phyloP scores from a whole-genome alignment of 2,113 vertebrate genomes.

The Lichenostomus cassidix region DNA sequence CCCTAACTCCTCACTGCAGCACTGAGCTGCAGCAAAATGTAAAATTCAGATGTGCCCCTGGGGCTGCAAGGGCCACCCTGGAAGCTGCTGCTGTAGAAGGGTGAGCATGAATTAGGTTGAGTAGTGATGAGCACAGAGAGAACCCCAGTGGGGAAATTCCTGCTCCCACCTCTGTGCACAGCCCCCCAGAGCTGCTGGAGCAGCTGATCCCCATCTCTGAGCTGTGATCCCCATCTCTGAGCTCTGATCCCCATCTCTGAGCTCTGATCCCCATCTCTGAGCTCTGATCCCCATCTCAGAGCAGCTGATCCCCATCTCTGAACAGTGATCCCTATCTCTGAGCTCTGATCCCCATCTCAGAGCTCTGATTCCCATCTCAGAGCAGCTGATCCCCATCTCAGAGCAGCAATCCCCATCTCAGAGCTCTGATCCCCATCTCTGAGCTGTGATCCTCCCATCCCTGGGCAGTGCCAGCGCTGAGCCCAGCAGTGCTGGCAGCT shows the following conservation, averaged over 20 bases:
- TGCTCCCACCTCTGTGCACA: not conserved
- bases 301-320: not conserved
- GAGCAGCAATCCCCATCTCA: not conserved
- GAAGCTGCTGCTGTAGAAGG: not conserved
- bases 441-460: not conserved
- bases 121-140: not conserved
- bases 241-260: not conserved
- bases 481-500: not conserved
- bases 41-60: rapidly evolving
- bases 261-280: not conserved
- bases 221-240: too few species aligned
- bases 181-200: not conserved
- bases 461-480: not conserved
- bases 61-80: rapidly evolving
- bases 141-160: not conserved
- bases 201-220: too few species aligned
- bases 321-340: not conserved
- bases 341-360: not conserved
- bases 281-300: not conserved
- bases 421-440: not conserved
- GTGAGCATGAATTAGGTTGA: rapidly evolving
- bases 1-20: not conserved
- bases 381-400: not conserved
- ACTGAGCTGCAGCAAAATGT: not conserved
- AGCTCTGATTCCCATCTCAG: not conserved